Conservation (phyloP, 2,888 invertebrate genomes). For the Drosophila subquinaria region DNA sequence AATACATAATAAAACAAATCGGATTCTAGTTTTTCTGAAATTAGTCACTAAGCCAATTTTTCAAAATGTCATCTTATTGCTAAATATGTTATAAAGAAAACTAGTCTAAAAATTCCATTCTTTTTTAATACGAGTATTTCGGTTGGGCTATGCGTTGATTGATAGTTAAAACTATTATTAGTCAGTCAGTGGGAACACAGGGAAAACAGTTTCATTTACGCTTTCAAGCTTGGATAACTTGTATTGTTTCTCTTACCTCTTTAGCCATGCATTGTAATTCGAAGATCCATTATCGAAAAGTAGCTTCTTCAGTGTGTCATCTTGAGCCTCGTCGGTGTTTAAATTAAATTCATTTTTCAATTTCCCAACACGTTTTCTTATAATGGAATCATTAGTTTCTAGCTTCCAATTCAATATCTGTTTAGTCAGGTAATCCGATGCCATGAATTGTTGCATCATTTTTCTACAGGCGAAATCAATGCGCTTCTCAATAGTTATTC, state of each 20-base stretch:
- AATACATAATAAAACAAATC: no score
- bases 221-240: background rate
- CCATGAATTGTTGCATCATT: conserved; percentile 63
- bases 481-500: background rate
- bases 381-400: background rate
- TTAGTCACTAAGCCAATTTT: no score
- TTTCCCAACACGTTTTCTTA: conserved; percentile 45
- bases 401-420: conserved; percentile 38
- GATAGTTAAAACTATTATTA: no score
- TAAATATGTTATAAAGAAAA: no score
- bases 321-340: background rate
- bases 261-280: conserved; percentile 37
- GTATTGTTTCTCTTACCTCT: conserved; percentile 18
- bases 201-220: no score
- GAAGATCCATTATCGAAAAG: conserved; percentile 48
- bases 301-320: conserved; percentile 8
- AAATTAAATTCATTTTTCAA: conserved; percentile 18
- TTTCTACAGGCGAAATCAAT: conserved; percentile 26
- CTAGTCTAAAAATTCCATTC: no score
- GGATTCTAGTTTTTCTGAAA: no score
- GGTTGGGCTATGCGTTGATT: no score
- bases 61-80: no score
- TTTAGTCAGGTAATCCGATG: conserved; percentile 44
- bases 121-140: no score
- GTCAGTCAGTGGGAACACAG: no score